Conservation (phyloP, 2,888 invertebrate genomes). For the Orthonevra nobilis region DNA sequence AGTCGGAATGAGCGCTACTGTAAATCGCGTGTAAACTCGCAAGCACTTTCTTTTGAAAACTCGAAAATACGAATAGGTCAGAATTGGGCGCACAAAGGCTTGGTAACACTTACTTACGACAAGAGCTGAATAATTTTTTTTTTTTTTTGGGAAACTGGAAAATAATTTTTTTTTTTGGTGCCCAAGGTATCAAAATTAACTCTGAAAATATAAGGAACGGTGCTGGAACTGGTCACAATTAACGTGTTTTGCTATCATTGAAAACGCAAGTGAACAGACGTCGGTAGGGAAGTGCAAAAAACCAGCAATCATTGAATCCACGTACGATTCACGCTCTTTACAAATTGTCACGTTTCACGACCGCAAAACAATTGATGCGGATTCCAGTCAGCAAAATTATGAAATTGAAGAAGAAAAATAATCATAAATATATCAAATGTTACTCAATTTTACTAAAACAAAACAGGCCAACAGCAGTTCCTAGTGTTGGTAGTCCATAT, state of each 20-base stretch:
- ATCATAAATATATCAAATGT: background rate
- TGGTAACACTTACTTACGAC: too few relatives aligned
- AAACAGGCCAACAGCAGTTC: background rate
- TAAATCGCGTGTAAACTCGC: too few relatives aligned
- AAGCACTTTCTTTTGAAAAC: too few relatives aligned
- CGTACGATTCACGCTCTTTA: background rate
- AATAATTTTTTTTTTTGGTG: too few relatives aligned
- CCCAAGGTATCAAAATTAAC: too few relatives aligned
- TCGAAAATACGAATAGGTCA: too few relatives aligned
- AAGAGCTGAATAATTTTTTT: too few relatives aligned
- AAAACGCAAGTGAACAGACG: conserved; percentile 10
- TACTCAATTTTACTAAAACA: background rate
- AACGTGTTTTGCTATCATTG: conserved; percentile 8
- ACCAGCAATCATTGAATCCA: conserved; percentile 13
- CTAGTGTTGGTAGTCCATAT: background rate
- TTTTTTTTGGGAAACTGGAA: too few relatives aligned
- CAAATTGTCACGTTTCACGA: background rate
- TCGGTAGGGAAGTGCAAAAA: conserved; percentile 8
- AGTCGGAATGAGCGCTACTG: too few relatives aligned
- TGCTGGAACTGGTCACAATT: background rate
- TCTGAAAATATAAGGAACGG: too few relatives aligned
- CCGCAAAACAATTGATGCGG: background rate
- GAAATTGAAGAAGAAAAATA: background rate
- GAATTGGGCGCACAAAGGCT: too few relatives aligned
- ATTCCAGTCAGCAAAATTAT: background rate